Evolutionary conservation across 2,888 invertebrate genomes (phyloP), one percentile per base, ranked within the genome.

Genomic region (Caenorhabditis virilis): DNA sequence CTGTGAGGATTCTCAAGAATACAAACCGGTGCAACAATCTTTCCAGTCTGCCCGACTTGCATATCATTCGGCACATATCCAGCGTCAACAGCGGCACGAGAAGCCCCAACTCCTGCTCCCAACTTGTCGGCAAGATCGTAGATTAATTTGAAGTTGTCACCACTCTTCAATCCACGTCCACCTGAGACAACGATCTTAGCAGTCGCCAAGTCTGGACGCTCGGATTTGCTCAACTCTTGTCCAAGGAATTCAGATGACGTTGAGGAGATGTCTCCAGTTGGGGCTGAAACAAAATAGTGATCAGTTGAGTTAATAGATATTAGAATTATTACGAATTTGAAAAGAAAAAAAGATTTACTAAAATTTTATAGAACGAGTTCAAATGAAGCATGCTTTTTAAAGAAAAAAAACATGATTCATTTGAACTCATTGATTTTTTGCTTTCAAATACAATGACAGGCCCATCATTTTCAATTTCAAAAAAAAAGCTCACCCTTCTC

Each of bases 1-100:
- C 11, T 23, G 3, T n/a, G 23, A 50, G 2, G 11, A 35, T 35
- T 41, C 11, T 18, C n/a, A 7, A 20, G 23, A 36, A 30, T 18
- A 22, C 43, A 23, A 18, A 93, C 93, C 15, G 97, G 97, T 1
- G 97, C 95, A 20, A 98, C 95, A 84, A 98, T 98, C 87, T 98
- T 98, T 81, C 98, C 98, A 9, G 98, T 98, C 86, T 98, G 98
- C 13, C 98, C 98, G 70, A 95, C 91, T 88, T 98, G 97, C 85
- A 98, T 87, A 84, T 98, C 97, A 85, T 98, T 98, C 43, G 97
- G 89, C 11, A 95, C 95, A 85, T 90, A 98, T 20, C 98, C 98
- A 25, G 97, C 97, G 87, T 98, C 98, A 1, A 98, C 97, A 41
- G 97, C 97, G 9, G 97, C 97, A 72, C 95, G 89, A 0, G 97